These are phyloP conservation scores for Papilio dardanus DNA, from an alignment of 1,140 invertebrate genomes.

Conservation along the genomic window DNA sequence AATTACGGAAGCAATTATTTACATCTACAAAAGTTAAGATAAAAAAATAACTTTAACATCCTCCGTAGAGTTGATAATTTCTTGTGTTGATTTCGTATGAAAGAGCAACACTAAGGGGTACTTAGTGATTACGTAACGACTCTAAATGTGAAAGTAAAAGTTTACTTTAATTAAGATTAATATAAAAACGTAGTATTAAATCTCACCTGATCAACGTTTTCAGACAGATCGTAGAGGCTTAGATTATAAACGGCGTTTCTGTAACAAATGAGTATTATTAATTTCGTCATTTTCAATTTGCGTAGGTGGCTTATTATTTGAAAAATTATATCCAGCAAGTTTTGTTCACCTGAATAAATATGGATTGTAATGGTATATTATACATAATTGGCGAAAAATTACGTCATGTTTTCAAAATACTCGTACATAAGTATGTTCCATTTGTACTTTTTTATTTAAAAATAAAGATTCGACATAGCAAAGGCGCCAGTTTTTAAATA, in stretches of 20 bases:
- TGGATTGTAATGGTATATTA: slow-evolving; percentile 6
- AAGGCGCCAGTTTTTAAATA: no score
- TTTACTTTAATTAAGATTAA: no score
- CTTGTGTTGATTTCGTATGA: no score
- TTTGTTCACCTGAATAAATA: slow-evolving; percentile 5
- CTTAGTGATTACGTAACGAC: no score
- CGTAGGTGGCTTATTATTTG: background rate
- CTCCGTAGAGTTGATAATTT: no score
- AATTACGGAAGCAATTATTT: background rate
- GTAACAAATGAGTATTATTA: slow-evolving; percentile 50
- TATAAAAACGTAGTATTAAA: background rate
- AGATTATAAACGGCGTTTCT: slow-evolving; percentile 78
- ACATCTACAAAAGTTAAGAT: no score
- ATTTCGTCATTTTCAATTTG: slow-evolving; percentile 6
- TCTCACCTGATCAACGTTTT: slow-evolving; percentile 76
- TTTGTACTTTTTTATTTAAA: background rate
- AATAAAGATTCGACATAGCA: no score
- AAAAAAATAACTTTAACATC: no score
- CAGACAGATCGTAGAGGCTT: slow-evolving; percentile 76
- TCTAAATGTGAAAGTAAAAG: no score
- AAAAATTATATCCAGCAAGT: background rate
- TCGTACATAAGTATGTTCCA: background rate
- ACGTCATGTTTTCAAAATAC: background rate
- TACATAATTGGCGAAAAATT: background rate
- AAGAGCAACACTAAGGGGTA: no score